Base-by-base conservation (phyloP, 2,888 invertebrate species). In the Neoitamus cyanurus region DNA sequence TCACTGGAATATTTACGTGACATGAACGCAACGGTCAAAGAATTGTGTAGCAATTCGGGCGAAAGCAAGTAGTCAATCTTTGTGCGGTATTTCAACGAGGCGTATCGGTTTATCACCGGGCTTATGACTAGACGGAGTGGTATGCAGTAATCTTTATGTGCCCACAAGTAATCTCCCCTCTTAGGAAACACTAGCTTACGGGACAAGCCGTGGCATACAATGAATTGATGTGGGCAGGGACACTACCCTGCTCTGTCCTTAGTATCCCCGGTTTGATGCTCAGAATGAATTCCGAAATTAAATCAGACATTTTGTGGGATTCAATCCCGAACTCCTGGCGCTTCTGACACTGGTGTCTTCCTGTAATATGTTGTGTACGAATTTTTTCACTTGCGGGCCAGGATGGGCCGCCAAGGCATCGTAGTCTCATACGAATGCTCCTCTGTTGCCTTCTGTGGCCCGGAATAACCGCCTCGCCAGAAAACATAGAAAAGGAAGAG, bases 261-360 rank as follows among this genome's bases (percentile, higher is more conserved):
- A 25, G 42, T 42, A n/a, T 28, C 9, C 30, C 28, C n/a, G 70
- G 11, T 31, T 70, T 28, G 31, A 1, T 6, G 34, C n/a, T 58
- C 31, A 30, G 69, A 69, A 37, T 69, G 82, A 69, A 58, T 69
- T 69, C 69, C 69, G 20, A 82, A 69, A 82, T 82, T 82, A 69
- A 82, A 82, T 82, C 69, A 82, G 82, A 82, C 68, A 82, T 36
- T 82, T 37, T 68, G 37, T 42, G 34, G 80, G 69, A 82, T 82
- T 82, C 69, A 80, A 68, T 36, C 28, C 36, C 34, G 80, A 20
- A 15, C 15, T 58, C 34, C 80, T 80, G 34, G 80, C 58, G 42
- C 46, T 77, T 28, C 46, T 77, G 77, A 34, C 42, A 80, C n/a
- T 58, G 30, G 80, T 37, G 68, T 48, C 69, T 68, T 28, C 69